phyloP scores from a whole-genome alignment of 2,888 invertebrate genomes.

The Lathronympha strigana region DNA sequence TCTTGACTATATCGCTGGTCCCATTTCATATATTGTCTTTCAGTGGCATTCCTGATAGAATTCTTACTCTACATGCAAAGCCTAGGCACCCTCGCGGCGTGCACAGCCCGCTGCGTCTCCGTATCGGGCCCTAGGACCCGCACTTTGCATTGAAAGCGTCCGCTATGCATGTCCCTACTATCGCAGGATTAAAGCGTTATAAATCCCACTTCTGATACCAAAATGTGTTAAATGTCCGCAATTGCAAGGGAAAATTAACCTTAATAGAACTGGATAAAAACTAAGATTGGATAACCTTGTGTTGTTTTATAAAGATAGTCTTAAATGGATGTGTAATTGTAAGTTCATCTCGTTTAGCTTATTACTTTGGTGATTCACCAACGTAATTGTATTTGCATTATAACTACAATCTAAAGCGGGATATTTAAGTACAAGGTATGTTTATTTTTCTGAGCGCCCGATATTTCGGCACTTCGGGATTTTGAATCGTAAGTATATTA shows the following conservation, averaged over 20 bases:
- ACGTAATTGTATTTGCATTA: too few species aligned
- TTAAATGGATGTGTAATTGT: not conserved
- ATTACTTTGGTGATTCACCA: too few species aligned
- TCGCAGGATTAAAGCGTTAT: constrained; percentile 45
- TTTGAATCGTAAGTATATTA: too few species aligned
- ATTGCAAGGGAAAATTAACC: not conserved
- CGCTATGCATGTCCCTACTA: constrained; percentile 41
- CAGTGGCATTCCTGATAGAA: not conserved
- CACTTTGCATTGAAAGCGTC: constrained; percentile 53
- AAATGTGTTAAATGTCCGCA: constrained; percentile 10
- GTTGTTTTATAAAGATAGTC: not conserved
- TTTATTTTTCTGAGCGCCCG: too few species aligned
- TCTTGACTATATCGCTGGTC: too few species aligned
- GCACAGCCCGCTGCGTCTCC: constrained; percentile 36
- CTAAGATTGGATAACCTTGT: constrained; percentile 13
- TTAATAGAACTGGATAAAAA: not conserved
- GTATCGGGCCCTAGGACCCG: constrained; percentile 44
- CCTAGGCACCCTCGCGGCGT: constrained; percentile 36
- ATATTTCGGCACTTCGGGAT: too few species aligned
- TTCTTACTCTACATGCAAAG: not conserved
- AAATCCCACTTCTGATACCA: constrained; percentile 27
- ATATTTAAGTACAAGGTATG: too few species aligned
- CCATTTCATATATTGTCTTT: too few species aligned
- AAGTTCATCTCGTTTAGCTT: not conserved
- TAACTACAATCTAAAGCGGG: too few species aligned